A percentile compares a stretch with the other conserved stretches of the same genome.
Conservation (phyloP, 1,140 invertebrate species). For the Oryctes rhinoceros region DNA sequence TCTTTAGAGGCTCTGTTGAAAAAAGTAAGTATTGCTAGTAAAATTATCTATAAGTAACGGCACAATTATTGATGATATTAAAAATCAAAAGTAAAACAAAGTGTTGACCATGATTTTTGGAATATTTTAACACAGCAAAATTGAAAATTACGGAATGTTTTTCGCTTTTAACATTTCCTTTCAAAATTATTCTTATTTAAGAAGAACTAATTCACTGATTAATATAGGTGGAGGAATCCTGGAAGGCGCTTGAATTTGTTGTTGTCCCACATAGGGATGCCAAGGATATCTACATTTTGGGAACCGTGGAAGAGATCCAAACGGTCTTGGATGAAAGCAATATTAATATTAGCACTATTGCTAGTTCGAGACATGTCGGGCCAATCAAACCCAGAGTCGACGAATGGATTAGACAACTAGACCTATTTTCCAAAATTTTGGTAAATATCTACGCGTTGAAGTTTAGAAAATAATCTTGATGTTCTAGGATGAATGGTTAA, state of each 20-base stretch:
- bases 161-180: too few relatives aligned
- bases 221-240: constrained; percentile 77
- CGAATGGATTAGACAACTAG: constrained; percentile 79
- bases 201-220: not conserved
- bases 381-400: constrained; percentile 83
- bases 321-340: constrained; percentile 83
- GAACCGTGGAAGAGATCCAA: constrained; percentile 85
- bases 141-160: too few relatives aligned
- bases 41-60: not conserved
- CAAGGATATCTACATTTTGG: constrained; percentile 84
- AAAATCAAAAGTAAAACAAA: too few relatives aligned
- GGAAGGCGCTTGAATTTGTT: constrained; percentile 81
- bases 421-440: constrained; percentile 78
- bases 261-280: constrained; percentile 80
- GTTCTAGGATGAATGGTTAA: constrained; percentile 81
- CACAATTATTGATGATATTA: not conserved
- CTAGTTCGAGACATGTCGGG: constrained; percentile 82
- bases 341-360: constrained; percentile 85
- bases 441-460: constrained; percentile 60
- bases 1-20: constrained; percentile 80
- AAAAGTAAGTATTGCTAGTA: constrained; percentile 65
- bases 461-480: not conserved
- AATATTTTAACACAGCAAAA: too few relatives aligned
- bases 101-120: too few relatives aligned
- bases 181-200: too few relatives aligned